Base-by-base conservation (phyloP, 2,797 vertebrate species). In the Enteromius radiatus region DNA sequence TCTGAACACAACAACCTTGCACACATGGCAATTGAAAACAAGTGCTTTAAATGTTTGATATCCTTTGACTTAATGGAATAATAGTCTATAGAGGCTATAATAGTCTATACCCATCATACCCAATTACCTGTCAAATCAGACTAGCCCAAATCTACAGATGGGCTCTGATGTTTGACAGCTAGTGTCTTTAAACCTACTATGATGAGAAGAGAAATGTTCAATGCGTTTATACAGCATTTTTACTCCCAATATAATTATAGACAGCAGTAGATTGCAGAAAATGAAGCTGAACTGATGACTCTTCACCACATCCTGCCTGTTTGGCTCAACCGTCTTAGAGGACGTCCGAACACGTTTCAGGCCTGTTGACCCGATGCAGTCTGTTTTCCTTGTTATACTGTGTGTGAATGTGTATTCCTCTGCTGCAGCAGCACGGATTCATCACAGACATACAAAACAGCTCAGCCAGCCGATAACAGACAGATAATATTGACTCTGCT, bases 401-500 rank as follows among this genome's bases (percentile, higher is more conserved):
- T 63, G 28, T n/a, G 17, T 33, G 75, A 26, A 15, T 28, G 9
- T 63, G 14, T 10, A 43, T 61, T 23, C 1, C 5, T 76, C 61
- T 49, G 41, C 59, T 64, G 17, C 19, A 31, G 6, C 38, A 31
- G 5, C 76, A 54, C 45, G 5, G 45, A 33, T 49, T 71, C 17
- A 31, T 54, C 78, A 21, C 19, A 69, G 49, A 43, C 52, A 7
- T 38, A 67, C 41, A 78, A 47, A 52, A 67, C 65, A 43, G 11
- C 65, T 59, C 65, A 69, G 49, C 36, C 23, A 59, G 65, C 41
- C 43, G n/a, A 78, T 15, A 65, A 43, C 23, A n/a, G 67, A 23
- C 23, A n/a, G 26, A 70, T 45, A 33, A 69, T 70, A 61, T 80
- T 26, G 78, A 80, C 54, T 47, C 12, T 12, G 21, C 68, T 47